Conservation (phyloP, 2,113 vertebrate species). For the Andinoacara biseriatus region DNA sequence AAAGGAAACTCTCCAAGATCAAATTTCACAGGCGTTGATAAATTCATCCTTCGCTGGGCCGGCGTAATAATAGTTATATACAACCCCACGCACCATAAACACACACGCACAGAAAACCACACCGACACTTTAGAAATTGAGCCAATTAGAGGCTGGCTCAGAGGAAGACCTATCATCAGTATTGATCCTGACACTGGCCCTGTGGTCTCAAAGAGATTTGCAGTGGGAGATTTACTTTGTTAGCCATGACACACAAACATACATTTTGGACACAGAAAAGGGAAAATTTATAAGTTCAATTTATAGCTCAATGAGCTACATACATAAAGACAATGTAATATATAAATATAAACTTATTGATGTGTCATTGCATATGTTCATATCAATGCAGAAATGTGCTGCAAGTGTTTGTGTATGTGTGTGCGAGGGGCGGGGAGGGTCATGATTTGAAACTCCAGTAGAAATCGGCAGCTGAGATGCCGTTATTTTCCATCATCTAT, state of each 20-base stretch:
- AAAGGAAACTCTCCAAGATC: slow-evolving; percentile 27
- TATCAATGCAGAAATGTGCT: slow-evolving; percentile 39
- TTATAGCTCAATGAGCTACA: slow-evolving; percentile 13
- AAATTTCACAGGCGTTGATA: slow-evolving; percentile 21
- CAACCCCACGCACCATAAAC: slow-evolving; percentile 27
- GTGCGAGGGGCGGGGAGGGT: not conserved
- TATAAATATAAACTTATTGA: slow-evolving; percentile 39
- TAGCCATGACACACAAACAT: slow-evolving; percentile 62
- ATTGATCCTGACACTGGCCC: slow-evolving; percentile 76
- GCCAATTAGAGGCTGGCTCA: slow-evolving; percentile 71
- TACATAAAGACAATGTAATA: not conserved
- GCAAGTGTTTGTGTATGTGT: slow-evolving; percentile 1
- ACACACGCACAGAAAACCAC: slow-evolving; percentile 5
- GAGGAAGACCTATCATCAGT: slow-evolving; percentile 68
- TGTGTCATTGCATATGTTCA: slow-evolving; percentile 33
- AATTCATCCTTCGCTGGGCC: slow-evolving; percentile 46
- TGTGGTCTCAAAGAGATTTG: slow-evolving; percentile 75
- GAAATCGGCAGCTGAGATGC: slow-evolving; percentile 72
- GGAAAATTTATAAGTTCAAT: slow-evolving; percentile 53
- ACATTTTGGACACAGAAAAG: slow-evolving; percentile 24
- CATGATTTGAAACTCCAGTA: slow-evolving; percentile 65
- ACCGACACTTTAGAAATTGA: slow-evolving; percentile 49
- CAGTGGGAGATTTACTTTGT: slow-evolving; percentile 70
- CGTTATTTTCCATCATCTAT: slow-evolving; percentile 81
- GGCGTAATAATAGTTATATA: slow-evolving; percentile 49